phyloP scores from a whole-genome alignment of 2,113 vertebrate species.

The Tichodroma muraria region DNA sequence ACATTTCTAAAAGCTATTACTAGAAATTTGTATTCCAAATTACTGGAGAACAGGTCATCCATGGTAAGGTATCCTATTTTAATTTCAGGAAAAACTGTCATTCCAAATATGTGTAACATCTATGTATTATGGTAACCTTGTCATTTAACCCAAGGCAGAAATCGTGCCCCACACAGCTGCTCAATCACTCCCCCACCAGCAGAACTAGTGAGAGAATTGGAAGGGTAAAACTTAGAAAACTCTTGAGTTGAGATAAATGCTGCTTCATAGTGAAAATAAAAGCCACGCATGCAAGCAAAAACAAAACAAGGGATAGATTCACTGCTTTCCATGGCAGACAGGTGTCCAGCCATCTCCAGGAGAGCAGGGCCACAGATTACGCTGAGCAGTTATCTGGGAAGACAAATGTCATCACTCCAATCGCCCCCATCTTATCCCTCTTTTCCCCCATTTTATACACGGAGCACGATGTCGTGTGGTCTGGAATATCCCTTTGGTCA shows the following conservation, averaged over 20 bases:
- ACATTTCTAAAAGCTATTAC: not conserved
- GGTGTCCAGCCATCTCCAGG: not conserved
- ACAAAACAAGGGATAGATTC: not conserved
- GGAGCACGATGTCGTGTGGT: not conserved
- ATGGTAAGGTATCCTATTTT: not conserved
- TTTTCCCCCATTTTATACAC: not conserved
- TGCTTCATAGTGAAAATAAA: not conserved
- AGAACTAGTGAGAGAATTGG: not conserved
- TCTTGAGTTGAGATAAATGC: not conserved
- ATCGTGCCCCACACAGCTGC: not conserved
- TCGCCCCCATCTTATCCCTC: not conserved
- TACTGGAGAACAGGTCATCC: not conserved
- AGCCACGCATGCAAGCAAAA: rapidly evolving
- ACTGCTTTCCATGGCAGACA: not conserved
- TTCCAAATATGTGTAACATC: not conserved
- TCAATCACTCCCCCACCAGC: not conserved
- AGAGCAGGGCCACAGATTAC: not conserved
- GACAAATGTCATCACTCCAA: not conserved
- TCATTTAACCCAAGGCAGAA: not conserved
- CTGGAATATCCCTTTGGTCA: not conserved
- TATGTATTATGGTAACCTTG: not conserved
- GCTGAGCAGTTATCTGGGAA: not conserved
- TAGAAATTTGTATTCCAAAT: not conserved
- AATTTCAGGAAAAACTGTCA: not conserved
- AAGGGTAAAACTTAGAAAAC: not conserved